Evolutionary conservation across 2,797 vertebrate genomes (phyloP).

Genomic region (Myotis daubentonii): DNA sequence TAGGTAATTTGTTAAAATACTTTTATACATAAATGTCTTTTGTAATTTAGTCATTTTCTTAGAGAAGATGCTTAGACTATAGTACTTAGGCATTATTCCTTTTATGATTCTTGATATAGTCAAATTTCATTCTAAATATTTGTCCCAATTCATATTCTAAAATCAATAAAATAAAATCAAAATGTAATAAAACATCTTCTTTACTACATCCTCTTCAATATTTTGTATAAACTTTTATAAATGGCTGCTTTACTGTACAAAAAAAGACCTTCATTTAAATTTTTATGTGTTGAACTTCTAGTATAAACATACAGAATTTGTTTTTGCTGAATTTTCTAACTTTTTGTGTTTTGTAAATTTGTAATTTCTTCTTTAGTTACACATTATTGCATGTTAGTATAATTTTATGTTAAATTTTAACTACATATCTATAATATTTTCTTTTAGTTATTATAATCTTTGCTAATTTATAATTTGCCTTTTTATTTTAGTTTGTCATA

Average conservation of each 20-base stretch:
- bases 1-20: background rate
- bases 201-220: background rate
- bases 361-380: background rate
- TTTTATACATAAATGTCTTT: background rate
- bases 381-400: background rate
- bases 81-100: background rate
- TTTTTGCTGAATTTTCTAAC: background rate
- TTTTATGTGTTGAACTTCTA: background rate
- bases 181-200: background rate
- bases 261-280: background rate
- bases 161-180: background rate
- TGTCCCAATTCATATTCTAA: background rate
- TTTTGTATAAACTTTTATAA: background rate
- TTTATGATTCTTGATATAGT: background rate
- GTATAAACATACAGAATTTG: background rate
- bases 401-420: background rate
- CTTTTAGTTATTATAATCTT: background rate
- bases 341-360: background rate
- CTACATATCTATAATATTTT: background rate
- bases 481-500: background rate
- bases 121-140: background rate
- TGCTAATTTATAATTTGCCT: background rate
- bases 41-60: conserved; percentile 5
- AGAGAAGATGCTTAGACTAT: background rate
- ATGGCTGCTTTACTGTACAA: background rate